Evolutionary conservation across 2,888 invertebrate genomes (phyloP).

Genomic region (Eristalinus sepulchralis): DNA sequence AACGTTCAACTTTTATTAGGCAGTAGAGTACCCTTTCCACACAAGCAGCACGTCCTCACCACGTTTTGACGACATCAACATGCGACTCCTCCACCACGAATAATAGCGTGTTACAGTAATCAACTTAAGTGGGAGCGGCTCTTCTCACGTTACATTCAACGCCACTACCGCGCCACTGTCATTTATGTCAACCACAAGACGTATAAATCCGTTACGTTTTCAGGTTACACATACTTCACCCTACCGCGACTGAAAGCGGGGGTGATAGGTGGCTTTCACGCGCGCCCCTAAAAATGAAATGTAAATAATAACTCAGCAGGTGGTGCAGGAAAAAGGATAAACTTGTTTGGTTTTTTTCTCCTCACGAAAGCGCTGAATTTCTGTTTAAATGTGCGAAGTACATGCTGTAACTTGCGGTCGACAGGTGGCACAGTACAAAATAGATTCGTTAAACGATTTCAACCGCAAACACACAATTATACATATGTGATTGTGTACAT

Average conservation of each 20-base stretch:
- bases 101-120: constrained; percentile 33
- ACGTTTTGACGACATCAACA: constrained; percentile 18
- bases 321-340: constrained; percentile 16
- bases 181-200: constrained; percentile 33
- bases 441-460: background rate
- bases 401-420: constrained; percentile 20
- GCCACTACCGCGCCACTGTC: constrained; percentile 15
- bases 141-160: constrained; percentile 25
- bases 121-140: constrained; percentile 26
- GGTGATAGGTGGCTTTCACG: background rate
- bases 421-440: constrained; percentile 22
- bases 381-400: background rate
- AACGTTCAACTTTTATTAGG: constrained; percentile 18
- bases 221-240: constrained; percentile 11
- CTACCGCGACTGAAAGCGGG: background rate
- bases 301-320: constrained; percentile 13
- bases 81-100: constrained; percentile 15
- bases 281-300: constrained; percentile 19
- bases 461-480: background rate
- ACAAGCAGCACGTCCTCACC: background rate
- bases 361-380: background rate
- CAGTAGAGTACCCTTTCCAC: background rate
- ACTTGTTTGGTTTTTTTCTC: constrained; percentile 8
- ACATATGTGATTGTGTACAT: background rate
- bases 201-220: constrained; percentile 26